Evolutionary conservation across 2,797 vertebrate species (phyloP).

Genomic region (Cyclura pinguis): DNA sequence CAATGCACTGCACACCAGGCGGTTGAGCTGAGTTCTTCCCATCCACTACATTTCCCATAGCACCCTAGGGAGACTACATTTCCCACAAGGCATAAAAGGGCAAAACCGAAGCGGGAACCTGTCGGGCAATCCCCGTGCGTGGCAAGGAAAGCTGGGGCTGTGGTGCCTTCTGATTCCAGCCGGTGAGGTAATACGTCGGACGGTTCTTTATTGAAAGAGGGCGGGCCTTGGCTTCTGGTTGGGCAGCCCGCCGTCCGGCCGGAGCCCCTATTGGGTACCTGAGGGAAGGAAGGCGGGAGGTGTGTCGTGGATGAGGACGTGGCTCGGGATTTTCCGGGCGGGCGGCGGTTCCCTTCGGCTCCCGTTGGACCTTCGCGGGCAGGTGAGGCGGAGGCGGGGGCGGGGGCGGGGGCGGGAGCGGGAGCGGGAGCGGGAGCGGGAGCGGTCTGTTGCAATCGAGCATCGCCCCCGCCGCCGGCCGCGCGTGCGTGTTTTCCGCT

Average conservation of each 20-base stretch:
- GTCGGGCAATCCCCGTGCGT: neutral
- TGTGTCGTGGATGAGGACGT: constrained; percentile 16
- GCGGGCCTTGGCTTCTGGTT: neutral
- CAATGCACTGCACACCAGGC: neutral
- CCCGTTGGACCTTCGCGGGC: neutral
- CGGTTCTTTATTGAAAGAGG: constrained; percentile 36
- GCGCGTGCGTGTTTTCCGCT: too few relatives aligned
- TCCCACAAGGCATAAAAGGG: constrained; percentile 36
- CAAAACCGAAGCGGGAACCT: neutral
- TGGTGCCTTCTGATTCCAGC: neutral
- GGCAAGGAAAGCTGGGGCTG: too few relatives aligned
- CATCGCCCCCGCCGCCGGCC: too few relatives aligned
- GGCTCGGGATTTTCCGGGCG: neutral
- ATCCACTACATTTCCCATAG: neutral
- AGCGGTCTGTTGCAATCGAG: too few relatives aligned
- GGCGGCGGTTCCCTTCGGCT: neutral
- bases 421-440: too few relatives aligned
- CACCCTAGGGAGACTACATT: constrained; percentile 29
- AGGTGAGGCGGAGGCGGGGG: neutral
- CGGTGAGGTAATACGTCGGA: neutral
- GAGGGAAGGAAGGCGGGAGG: neutral
- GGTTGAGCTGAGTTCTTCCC: neutral
- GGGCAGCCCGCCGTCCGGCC: neutral
- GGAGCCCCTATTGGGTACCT: neutral
- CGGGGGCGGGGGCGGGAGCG: too few relatives aligned